A percentile compares a stretch with the other conserved stretches of the same genome.
These are phyloP conservation scores for Paelopatides confundens DNA, from an alignment of 53 echinoderm and acorn worm species.

Conservation along the genomic window DNA sequence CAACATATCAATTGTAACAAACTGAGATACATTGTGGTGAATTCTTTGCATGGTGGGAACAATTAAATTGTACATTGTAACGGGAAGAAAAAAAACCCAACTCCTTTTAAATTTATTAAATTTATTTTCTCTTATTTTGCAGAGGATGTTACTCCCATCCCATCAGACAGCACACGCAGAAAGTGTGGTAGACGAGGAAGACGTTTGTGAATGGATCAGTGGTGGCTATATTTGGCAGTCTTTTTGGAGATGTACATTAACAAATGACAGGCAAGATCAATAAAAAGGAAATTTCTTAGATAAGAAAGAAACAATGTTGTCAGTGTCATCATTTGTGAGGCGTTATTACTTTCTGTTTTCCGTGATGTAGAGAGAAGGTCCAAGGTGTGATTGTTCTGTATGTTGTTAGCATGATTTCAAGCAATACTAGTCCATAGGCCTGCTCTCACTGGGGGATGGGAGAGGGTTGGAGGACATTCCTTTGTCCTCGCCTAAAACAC, in stretches of 20 bases:
- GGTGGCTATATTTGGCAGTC: constrained; percentile 8
- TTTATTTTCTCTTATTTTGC: constrained; percentile 4
- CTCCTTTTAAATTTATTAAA: not conserved
- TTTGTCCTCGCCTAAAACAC: no score
- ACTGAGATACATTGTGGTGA: no score
- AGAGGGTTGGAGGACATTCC: no score
- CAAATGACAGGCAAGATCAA: constrained; percentile 4
- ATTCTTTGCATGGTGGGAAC: no score
- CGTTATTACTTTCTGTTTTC: no score
- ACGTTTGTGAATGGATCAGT: constrained; percentile 73
- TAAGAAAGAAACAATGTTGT: not conserved
- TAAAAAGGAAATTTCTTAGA: not conserved
- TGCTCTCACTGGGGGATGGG: no score
- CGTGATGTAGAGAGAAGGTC: no score
- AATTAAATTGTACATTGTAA: not conserved
- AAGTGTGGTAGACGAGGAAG: constrained; percentile 99
- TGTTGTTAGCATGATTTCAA: no score
- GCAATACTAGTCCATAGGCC: no score
- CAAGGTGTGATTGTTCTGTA: no score
- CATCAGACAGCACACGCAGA: constrained; percentile 99
- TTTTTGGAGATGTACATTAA: constrained; percentile 30
- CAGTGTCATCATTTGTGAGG: not conserved
- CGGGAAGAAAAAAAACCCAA: no score
- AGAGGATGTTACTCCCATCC: constrained; percentile 99
- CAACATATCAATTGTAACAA: no score